Evolutionary conservation across 1,140 invertebrate species (phyloP).

Genomic region (Contarinia nasturtii): DNA sequence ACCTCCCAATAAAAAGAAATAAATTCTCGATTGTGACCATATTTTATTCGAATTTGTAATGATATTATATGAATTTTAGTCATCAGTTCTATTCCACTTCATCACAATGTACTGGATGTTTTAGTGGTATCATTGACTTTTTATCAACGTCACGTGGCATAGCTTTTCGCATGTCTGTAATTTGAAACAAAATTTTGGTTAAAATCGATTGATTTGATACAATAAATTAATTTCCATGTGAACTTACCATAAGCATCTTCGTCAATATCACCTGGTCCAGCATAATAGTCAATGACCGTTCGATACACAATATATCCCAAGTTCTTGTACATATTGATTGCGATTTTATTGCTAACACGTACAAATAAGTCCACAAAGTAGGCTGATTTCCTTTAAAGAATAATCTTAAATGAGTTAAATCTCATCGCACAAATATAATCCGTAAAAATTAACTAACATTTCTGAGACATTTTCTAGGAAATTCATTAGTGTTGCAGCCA

Average conservation of each 20-base stretch:
- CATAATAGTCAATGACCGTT: slow-evolving; percentile 93
- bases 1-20: too few relatives aligned
- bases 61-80: too few relatives aligned
- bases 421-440: neutral
- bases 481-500: slow-evolving; percentile 89
- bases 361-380: slow-evolving; percentile 99
- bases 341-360: slow-evolving; percentile 89
- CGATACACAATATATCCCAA: slow-evolving; percentile 95
- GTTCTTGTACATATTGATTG: slow-evolving; percentile 94
- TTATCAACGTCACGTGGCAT: slow-evolving; percentile 80
- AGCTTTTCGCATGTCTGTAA: slow-evolving; percentile 95
- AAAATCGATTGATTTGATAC: too few relatives aligned
- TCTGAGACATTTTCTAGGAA: slow-evolving; percentile 90
- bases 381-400: slow-evolving; percentile 64
- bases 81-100: slow-evolving; percentile 50
- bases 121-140: slow-evolving; percentile 83
- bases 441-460: slow-evolving; percentile 54
- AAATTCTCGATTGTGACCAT: too few relatives aligned
- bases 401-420: too few relatives aligned
- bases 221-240: neutral
- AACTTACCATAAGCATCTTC: slow-evolving; percentile 92
- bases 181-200: slow-evolving; percentile 10
- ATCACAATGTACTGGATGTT: slow-evolving; percentile 85
- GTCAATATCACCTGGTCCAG: slow-evolving; percentile 64
- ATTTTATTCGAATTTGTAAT: too few relatives aligned